Conservation (phyloP, 2,888 invertebrate species). For the Caenorhabditis sp. region DNA sequence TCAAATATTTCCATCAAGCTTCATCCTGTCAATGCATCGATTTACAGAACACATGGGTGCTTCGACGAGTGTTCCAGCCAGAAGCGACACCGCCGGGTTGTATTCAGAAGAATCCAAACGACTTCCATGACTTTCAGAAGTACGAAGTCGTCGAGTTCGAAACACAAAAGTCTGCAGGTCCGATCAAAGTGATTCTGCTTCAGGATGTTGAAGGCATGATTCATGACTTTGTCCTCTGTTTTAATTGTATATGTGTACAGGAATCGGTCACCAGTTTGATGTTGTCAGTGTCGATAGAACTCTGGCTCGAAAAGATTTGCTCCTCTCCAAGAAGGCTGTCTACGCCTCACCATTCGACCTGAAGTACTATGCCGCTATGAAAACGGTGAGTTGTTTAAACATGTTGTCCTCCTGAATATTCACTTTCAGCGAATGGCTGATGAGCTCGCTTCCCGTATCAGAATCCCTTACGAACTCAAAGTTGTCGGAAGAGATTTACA, state of each 20-base stretch:
- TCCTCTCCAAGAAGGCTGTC: conserved; percentile 77
- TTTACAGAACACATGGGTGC: conserved; percentile 77
- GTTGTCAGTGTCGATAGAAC: conserved; percentile 76
- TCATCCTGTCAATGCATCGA: not conserved
- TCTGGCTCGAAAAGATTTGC: conserved; percentile 75
- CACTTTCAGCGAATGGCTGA: conserved; percentile 78
- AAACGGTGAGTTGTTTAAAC: conserved; percentile 41
- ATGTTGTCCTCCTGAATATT: not conserved
- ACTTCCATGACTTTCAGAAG: conserved; percentile 75
- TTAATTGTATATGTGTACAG: too few species aligned
- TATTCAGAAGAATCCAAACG: conserved; percentile 78
- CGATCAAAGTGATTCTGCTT: conserved; percentile 79
- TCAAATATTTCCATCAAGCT: not conserved
- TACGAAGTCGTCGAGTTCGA: conserved; percentile 74
- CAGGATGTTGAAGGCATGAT: conserved; percentile 80
- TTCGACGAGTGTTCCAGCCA: conserved; percentile 75
- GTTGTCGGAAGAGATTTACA: conserved; percentile 75
- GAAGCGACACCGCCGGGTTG: conserved; percentile 73
- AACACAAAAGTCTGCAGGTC: conserved; percentile 73
- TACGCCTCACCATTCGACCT: conserved; percentile 83
- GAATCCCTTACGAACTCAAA: conserved; percentile 79
- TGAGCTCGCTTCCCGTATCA: conserved; percentile 77
- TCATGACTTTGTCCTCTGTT: too few species aligned
- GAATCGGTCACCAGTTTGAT: conserved; percentile 81
- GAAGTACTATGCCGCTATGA: conserved; percentile 80